phyloP scores from a whole-genome alignment of 2,113 vertebrate species.

The Gopherus flavomarginatus region DNA sequence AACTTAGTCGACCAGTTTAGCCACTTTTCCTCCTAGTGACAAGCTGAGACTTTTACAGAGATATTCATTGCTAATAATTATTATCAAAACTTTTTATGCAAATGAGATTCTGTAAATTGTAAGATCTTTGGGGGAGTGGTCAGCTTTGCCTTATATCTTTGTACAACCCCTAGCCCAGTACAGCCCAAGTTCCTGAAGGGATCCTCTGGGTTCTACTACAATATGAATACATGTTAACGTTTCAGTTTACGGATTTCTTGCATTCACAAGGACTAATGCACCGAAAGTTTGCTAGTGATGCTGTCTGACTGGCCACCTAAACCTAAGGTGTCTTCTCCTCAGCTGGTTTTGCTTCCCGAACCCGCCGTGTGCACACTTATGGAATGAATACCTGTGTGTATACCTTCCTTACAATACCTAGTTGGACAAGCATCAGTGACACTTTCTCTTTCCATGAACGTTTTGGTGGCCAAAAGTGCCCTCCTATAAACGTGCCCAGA shows the following conservation, averaged over 20 bases:
- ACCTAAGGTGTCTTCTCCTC: too few species aligned
- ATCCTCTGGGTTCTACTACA: neutral
- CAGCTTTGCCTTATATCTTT: neutral
- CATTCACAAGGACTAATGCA: neutral
- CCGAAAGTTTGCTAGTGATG: neutral
- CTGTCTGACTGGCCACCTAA: neutral
- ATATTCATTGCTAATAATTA: neutral
- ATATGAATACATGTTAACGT: neutral
- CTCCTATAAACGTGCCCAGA: neutral
- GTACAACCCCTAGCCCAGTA: neutral
- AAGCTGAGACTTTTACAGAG: neutral
- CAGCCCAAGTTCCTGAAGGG: neutral
- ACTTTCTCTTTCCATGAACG: neutral
- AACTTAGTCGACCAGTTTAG: neutral
- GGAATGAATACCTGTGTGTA: neutral
- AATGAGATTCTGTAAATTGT: neutral
- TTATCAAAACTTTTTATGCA: neutral
- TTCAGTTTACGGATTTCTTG: neutral
- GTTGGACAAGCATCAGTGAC: neutral
- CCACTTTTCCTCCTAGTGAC: neutral
- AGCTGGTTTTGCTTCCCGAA: neutral
- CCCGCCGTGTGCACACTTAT: neutral
- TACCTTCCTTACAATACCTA: too few species aligned
- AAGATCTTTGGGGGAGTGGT: neutral
- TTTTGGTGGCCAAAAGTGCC: neutral